Evolutionary conservation across 64 coral and sea anemone species (phyloP), one percentile per base, ranked within the genome.

Genomic region (Porites lutea): DNA sequence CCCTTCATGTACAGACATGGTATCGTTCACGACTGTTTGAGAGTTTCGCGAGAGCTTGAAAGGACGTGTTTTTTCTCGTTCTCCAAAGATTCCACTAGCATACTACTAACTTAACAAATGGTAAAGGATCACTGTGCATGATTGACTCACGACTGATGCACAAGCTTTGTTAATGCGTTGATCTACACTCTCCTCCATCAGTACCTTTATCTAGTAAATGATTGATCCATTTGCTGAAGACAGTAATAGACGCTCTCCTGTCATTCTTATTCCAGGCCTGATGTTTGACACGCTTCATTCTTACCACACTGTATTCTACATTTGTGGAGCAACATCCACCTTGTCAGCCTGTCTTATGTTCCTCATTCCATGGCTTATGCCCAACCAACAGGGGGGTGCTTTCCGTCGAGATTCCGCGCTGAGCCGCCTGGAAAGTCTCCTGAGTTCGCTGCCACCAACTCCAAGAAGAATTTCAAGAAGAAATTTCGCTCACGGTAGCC

Each of bases 281-380:
- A 75, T 98, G 0, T 95, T 90, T 71, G 96, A 98, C 57, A 82
- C 72, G 12, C 90, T 95, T 8, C n/a, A 88, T 10, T 98, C 96
- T 54, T 98, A 98, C 82, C 79, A 95, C 48, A 92, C 87, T 16
- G 96, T 90, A 49, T 98, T 98, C 90, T 98, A 93, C 87, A 95
- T 98, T 58, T 92, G 93, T 65, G 93, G 96, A 23, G 96, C 81
- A 15, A 92, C 82, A 8, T 82, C 88, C 9, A 92, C 90, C 4
- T 63, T 89, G 3, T 86, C 93, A 2, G 93, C 90, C 18, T 78
- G 94, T 22, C 67, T 98, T 15, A 95, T 98, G 96, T 95, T 98
- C 75, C 81, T 98, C 2, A 93, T 98, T 54, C 96, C 96, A 2
- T 92, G 93, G 90, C 82, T 92, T 22, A 75, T 95, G 50, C 87